These are phyloP conservation scores for Exocentrus adspersus DNA, from an alignment of 2,888 invertebrate genomes.

Conservation along the genomic window DNA sequence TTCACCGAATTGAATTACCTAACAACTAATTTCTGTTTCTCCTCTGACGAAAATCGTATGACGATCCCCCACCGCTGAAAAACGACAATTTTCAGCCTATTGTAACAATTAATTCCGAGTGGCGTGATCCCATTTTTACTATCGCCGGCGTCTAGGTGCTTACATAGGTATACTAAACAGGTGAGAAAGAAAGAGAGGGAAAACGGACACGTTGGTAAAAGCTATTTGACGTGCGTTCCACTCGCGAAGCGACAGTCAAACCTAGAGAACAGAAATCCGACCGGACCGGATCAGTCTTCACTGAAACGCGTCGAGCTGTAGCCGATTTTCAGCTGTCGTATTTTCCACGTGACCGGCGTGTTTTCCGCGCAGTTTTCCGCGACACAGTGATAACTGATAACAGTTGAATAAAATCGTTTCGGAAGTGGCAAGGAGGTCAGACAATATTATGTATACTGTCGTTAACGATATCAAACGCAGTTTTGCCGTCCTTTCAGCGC, in stretches of 20 bases:
- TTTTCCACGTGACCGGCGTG: slow-evolving; percentile 48
- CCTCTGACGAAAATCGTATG: slow-evolving; percentile 28
- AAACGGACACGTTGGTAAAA: background rate
- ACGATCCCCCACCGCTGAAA: slow-evolving; percentile 19
- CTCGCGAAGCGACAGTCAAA: slow-evolving; percentile 1
- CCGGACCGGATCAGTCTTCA: slow-evolving; percentile 43
- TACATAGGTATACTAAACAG: no score
- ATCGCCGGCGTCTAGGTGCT: background rate
- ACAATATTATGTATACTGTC: slow-evolving; percentile 52
- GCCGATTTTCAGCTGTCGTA: slow-evolving; percentile 33
- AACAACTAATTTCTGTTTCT: no score
- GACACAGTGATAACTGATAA: slow-evolving; percentile 38
- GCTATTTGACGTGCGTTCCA: slow-evolving; percentile 7
- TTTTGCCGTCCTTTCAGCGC: slow-evolving; percentile 51
- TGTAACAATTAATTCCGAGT: slow-evolving; percentile 20
- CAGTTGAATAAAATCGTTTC: no score
- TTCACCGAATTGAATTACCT: no score
- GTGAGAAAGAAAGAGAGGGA: slow-evolving; percentile 8
- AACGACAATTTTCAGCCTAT: slow-evolving; percentile 28
- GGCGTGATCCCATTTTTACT: slow-evolving; percentile 29
- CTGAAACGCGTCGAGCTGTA: slow-evolving; percentile 36
- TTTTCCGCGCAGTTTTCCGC: slow-evolving; percentile 21
- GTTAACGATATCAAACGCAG: slow-evolving; percentile 52
- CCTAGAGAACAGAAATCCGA: slow-evolving; percentile 10
- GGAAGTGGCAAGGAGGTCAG: slow-evolving; percentile 11